Base-by-base conservation (phyloP, 2,888 invertebrate genomes). In the Tridacna crocea region DNA sequence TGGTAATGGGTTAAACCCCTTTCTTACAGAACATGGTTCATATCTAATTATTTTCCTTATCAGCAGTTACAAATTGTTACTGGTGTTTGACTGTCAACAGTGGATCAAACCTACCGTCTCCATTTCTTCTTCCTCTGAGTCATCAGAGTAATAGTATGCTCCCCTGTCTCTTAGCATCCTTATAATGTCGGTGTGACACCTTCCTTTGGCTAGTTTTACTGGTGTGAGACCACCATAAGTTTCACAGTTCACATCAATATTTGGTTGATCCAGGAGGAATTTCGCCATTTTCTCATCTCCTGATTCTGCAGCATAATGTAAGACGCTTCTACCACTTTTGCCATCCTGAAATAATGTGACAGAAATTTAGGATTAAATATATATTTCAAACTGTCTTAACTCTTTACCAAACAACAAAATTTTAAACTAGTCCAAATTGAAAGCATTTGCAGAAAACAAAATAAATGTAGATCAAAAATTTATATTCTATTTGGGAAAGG, bases 221-320 rank as follows among this genome's bases (percentile, higher is more conserved):
- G 92, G 88, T 13, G 92, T 89, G n/a, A 89, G 84, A n/a, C 91
- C 91, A 68, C 89, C 88, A 73, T 91, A 92, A 0, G 92, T 92
- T 11, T 68, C 81, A 17, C 89, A 87, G 80, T 92, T 84, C 12
- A 92, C 80, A 58, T 91, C 86, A 13, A 89, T 77, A 0, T 72
- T 80, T 8, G 27, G 68, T 11, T 84, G 68, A 0, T 74, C 66
- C 19, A 92, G 72, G 17, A 91, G 83, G 36, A 88, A 89, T 6
- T 83, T 63, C 13, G 91, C 48, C 27, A 92, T 83, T 0, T 70
- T 22, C 36, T 61, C 68, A 73, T 90, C 87, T n/a, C 90, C 90
- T 26, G 88, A 83, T 75, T 92, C 91, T 10, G 90, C 91, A n/a
- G 91, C 91, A 77, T 92, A 91, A 81, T 92, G 92, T 1, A 92